Conservation (phyloP, 2,888 invertebrate genomes). For the Lycia hirtaria region DNA sequence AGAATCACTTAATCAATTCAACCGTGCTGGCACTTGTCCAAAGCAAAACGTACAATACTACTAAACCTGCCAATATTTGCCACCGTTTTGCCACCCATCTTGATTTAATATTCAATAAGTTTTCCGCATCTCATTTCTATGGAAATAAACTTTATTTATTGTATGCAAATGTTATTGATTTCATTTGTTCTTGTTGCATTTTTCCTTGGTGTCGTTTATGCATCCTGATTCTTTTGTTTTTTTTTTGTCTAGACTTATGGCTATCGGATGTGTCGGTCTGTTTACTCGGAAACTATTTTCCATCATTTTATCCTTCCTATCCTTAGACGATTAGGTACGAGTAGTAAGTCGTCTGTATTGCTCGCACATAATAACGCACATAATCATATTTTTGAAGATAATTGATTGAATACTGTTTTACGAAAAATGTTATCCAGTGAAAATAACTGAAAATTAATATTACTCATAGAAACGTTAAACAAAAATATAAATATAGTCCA, state of each 20-base stretch:
- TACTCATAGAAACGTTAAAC: no score
- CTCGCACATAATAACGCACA: neutral
- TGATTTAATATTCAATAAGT: slow-evolving; percentile 19
- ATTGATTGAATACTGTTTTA: no score
- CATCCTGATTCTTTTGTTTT: slow-evolving; percentile 30
- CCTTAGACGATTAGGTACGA: neutral
- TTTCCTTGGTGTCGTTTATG: slow-evolving; percentile 25
- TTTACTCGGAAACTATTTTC: slow-evolving; percentile 14
- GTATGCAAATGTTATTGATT: slow-evolving; percentile 34
- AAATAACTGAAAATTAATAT: no score
- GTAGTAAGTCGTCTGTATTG: neutral
- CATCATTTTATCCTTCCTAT: neutral
- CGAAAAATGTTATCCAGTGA: no score
- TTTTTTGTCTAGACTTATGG: slow-evolving; percentile 30
- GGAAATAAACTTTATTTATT: slow-evolving; percentile 25
- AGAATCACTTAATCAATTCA: neutral
- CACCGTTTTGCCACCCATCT: slow-evolving; percentile 13
- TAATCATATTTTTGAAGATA: neutral
- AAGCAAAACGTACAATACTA: slow-evolving; percentile 11
- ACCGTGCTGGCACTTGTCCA: slow-evolving; percentile 12
- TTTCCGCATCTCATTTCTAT: slow-evolving; percentile 9
- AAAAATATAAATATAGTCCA: no score
- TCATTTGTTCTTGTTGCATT: slow-evolving; percentile 33
- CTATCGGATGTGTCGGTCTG: slow-evolving; percentile 14
- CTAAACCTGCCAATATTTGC: slow-evolving; percentile 21